A percentile compares a stretch with the other conserved stretches of the same genome.
Evolutionary conservation across 2,797 vertebrate genomes (phyloP).

Genomic region (Onychomys torridus): DNA sequence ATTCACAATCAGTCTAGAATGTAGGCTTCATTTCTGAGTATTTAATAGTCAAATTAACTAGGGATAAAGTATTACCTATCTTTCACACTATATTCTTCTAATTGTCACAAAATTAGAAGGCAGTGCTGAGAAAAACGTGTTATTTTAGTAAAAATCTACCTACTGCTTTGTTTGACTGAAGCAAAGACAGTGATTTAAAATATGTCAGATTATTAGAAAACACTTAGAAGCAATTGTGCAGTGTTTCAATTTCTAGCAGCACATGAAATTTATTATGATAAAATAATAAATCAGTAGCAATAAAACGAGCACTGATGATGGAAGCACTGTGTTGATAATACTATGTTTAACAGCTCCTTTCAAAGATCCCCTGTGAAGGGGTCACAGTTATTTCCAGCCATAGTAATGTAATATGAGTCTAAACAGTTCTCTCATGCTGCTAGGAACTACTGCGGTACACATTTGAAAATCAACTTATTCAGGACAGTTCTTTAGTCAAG

Average conservation of each 20-base stretch:
- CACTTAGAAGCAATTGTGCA: neutral
- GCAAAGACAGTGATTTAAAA: conserved; percentile 42
- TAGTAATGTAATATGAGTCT: neutral
- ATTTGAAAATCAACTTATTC: conserved; percentile 50
- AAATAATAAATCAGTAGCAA: conserved; percentile 59
- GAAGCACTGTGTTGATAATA: conserved; percentile 1
- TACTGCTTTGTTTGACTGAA: conserved; percentile 32
- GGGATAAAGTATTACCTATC: conserved; percentile 45
- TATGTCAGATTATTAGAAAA: conserved; percentile 39
- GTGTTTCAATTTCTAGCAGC: conserved; percentile 38
- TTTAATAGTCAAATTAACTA: conserved; percentile 61
- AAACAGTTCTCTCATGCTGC: neutral
- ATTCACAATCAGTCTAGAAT: conserved; percentile 37
- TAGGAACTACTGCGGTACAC: neutral
- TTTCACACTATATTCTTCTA: conserved; percentile 38
- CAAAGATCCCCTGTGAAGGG: conserved; percentile 13
- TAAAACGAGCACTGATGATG: neutral
- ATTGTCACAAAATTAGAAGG: conserved; percentile 49
- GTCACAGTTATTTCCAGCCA: neutral
- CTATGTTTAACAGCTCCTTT: neutral
- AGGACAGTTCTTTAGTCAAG: conserved; percentile 41
- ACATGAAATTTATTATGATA: conserved; percentile 46
- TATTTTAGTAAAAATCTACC: conserved; percentile 33
- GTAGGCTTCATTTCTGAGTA: conserved; percentile 12
- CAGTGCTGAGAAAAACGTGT: neutral